Evolutionary conservation across 2,113 vertebrate species (phyloP).

Genomic region (Tachycineta bicolor): DNA sequence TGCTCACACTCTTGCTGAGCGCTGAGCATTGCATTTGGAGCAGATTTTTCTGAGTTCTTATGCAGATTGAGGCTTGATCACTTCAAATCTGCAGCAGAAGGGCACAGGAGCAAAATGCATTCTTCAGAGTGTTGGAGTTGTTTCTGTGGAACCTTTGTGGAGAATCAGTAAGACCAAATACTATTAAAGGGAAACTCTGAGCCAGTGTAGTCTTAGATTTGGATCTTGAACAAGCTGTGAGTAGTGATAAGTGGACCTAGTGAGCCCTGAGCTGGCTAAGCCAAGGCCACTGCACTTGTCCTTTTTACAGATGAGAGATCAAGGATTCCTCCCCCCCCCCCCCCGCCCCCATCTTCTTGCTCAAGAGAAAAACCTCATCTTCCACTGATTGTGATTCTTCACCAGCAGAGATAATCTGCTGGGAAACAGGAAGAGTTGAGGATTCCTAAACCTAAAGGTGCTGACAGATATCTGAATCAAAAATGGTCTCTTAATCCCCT

Average conservation of each 20-base stretch:
- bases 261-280: background rate
- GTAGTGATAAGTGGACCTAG: background rate
- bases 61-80: background rate
- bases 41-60: background rate
- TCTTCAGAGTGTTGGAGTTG: background rate
- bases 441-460: background rate
- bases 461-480: background rate
- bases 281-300: background rate
- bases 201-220: fast-evolving
- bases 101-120: background rate
- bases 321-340: background rate
- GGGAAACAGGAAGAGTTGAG: background rate
- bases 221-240: background rate
- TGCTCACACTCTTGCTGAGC: background rate
- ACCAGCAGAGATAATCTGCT: background rate
- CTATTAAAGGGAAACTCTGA: background rate
- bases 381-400: background rate
- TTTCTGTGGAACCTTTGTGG: background rate
- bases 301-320: background rate
- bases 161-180: background rate
- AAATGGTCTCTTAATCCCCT: background rate
- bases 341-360: background rate
- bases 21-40: background rate
- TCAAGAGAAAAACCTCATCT: background rate
- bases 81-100: background rate